Conservation (phyloP, 1,140 invertebrate genomes). For the Ceratoteleas bidentatus region DNA sequence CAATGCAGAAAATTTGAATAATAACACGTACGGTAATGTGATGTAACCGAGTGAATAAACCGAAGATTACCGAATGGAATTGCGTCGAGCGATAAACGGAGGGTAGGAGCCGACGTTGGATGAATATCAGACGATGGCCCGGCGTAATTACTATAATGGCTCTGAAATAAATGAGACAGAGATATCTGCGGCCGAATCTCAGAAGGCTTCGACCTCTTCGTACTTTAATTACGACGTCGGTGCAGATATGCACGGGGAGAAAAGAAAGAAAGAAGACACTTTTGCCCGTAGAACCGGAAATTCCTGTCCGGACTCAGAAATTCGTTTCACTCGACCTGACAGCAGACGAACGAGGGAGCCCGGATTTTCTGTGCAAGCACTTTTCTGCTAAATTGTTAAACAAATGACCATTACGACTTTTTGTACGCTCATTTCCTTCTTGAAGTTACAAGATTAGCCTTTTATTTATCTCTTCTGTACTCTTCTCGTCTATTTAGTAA, state of each 20-base stretch:
- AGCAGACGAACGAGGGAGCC: conserved; percentile 32
- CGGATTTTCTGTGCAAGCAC: conserved; percentile 35
- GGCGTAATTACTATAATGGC: conserved; percentile 62
- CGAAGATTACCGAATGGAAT: conserved; percentile 50
- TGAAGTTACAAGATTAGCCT: neutral
- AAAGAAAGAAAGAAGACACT: conserved; percentile 56
- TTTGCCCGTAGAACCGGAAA: conserved; percentile 67
- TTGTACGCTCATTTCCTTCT: neutral
- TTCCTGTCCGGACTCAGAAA: conserved; percentile 66
- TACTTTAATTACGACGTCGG: conserved; percentile 67
- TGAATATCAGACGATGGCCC: conserved; percentile 62
- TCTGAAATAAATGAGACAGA: conserved; percentile 64
- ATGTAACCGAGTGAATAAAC: conserved; percentile 44
- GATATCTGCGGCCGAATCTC: conserved; percentile 64
- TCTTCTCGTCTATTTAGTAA: too few species aligned
- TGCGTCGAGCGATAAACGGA: conserved; percentile 42
- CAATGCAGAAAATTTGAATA: conserved; percentile 51
- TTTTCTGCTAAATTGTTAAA: conserved; percentile 13
- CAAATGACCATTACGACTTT: neutral
- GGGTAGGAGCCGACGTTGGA: conserved; percentile 38
- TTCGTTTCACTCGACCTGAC: conserved; percentile 57
- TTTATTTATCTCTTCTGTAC: neutral
- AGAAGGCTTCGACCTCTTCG: conserved; percentile 60
- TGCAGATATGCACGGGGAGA: conserved; percentile 50
- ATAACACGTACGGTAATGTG: conserved; percentile 46